Conservation (phyloP, 1,140 invertebrate genomes). For the Coptotermes formosanus region DNA sequence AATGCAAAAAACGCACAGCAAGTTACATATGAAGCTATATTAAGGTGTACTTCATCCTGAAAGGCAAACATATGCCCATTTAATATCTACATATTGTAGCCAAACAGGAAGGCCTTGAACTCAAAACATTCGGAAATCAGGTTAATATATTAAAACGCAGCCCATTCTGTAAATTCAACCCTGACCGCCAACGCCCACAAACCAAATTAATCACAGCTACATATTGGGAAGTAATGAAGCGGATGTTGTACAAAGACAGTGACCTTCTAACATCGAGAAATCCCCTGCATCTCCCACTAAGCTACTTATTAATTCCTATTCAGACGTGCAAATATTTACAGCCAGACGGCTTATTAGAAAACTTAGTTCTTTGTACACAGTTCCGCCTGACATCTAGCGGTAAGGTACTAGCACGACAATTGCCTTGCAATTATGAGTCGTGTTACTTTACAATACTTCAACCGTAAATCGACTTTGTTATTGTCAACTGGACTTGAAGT, state of each 20-base stretch:
- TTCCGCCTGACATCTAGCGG: conserved; percentile 1
- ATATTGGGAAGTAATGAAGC: neutral
- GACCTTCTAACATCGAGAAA: neutral
- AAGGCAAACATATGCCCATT: no score
- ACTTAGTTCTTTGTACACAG: neutral
- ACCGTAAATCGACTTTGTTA: neutral
- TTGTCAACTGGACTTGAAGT: neutral
- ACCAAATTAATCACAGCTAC: neutral
- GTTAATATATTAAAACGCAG: no score
- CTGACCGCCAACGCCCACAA: conserved; percentile 5
- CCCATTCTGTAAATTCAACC: neutral
- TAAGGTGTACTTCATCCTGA: no score
- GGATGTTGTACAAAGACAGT: neutral
- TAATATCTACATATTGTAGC: no score
- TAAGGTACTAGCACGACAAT: neutral
- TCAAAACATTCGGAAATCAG: no score
- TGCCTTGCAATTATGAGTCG: neutral
- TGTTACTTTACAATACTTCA: neutral
- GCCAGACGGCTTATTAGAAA: neutral
- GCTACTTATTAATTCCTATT: neutral
- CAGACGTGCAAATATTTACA: neutral
- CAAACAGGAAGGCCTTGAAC: no score
- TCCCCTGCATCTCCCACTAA: neutral
- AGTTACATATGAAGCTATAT: no score
- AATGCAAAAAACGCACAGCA: no score